A percentile compares a stretch with the other conserved stretches of the same genome.
Conservation (phyloP, 1,140 invertebrate genomes). For the Achroia grisella region DNA sequence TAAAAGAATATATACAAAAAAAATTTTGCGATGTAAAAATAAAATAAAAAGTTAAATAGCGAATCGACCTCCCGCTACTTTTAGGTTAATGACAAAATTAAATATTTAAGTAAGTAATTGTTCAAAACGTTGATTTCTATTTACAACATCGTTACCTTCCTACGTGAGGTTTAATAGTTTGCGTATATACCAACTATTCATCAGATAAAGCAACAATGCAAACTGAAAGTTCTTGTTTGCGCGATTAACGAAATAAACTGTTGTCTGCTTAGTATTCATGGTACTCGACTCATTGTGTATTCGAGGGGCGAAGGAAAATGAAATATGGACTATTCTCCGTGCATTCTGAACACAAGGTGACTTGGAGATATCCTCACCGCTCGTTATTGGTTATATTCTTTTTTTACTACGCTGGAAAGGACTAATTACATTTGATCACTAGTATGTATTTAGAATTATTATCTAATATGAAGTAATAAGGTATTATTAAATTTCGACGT, state of each 20-base stretch:
- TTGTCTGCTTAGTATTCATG: conserved; percentile 65
- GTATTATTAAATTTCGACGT: too few relatives aligned
- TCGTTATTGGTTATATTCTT: conserved; percentile 4
- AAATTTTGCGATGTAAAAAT: too few relatives aligned
- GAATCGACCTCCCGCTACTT: too few relatives aligned
- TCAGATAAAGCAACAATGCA: conserved; percentile 32
- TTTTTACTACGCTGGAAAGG: too few relatives aligned
- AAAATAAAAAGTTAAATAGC: too few relatives aligned
- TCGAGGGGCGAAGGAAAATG: conserved; percentile 57
- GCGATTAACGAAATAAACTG: conserved; percentile 69
- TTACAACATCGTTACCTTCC: neutral
- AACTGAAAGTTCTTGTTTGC: conserved; percentile 62
- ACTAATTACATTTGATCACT: neutral
- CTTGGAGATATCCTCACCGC: conserved; percentile 31
- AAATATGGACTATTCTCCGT: conserved; percentile 65
- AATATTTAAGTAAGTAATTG: neutral
- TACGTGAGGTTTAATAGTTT: neutral
- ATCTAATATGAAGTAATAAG: too few relatives aligned
- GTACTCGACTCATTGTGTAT: conserved; percentile 59
- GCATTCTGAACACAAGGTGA: conserved; percentile 59
- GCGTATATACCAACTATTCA: conserved; percentile 11
- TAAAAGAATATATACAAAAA: too few relatives aligned
- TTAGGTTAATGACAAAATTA: too few relatives aligned
- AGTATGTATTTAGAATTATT: too few relatives aligned
- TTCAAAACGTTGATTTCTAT: conserved; percentile 1